Percentiles rank a stretch among this genome's conserved stretches.
phyloP scores from a whole-genome alignment of 2,113 vertebrate genomes.

The Hippocampus comes region DNA sequence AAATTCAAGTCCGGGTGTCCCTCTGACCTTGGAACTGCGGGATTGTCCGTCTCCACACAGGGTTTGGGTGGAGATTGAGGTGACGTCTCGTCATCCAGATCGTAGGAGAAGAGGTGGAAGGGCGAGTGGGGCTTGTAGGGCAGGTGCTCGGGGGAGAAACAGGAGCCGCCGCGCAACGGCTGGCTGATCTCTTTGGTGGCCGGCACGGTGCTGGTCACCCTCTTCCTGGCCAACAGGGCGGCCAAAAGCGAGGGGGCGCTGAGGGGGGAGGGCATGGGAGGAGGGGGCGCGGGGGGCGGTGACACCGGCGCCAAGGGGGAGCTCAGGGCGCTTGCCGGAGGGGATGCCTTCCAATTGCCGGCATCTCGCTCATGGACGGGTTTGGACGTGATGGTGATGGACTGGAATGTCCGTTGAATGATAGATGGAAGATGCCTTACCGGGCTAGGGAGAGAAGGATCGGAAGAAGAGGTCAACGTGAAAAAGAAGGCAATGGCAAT shows the following conservation, averaged over 20 bases:
- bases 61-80: constrained; percentile 18
- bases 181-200: constrained; percentile 57
- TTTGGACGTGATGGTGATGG: constrained; percentile 55
- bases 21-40: constrained; percentile 46
- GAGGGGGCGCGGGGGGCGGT: constrained; percentile 12
- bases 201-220: constrained; percentile 59
- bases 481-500: constrained; percentile 9
- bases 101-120: constrained; percentile 94
- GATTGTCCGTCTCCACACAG: constrained; percentile 32
- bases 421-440: constrained; percentile 29
- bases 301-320: neutral
- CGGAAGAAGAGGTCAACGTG: constrained; percentile 25
- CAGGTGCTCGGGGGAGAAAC: constrained; percentile 67
- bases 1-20: constrained; percentile 24
- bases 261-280: constrained; percentile 18
- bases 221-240: constrained; percentile 62
- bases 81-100: constrained; percentile 76
- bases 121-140: constrained; percentile 89
- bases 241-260: constrained; percentile 67
- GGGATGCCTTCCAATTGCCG: constrained; percentile 12
- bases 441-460: constrained; percentile 45
- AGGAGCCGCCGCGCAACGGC: constrained; percentile 62
- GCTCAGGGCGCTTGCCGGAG: neutral
- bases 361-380: constrained; percentile 20
- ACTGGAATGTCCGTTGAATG: constrained; percentile 47